Percentiles rank a stretch among this genome's conserved stretches.
Evolutionary conservation across 2,113 vertebrate species (phyloP).

Genomic region (Hiodon tergisus): DNA sequence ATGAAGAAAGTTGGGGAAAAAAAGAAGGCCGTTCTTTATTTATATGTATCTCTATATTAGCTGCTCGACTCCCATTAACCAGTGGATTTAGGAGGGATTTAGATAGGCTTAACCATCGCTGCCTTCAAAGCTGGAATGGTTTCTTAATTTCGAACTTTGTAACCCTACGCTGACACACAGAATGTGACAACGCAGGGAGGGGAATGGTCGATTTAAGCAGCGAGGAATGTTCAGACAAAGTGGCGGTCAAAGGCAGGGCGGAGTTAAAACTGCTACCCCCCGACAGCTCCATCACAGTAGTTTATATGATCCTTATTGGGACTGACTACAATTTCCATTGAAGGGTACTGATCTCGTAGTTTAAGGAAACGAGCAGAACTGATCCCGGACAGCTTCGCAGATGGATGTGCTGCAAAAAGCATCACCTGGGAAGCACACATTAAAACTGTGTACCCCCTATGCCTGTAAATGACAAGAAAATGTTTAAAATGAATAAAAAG

Average conservation of each 20-base stretch:
- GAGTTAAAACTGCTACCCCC: slow-evolving; percentile 32
- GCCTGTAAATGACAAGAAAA: slow-evolving; percentile 15
- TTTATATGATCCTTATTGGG: slow-evolving; percentile 26
- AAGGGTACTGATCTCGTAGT: slow-evolving; percentile 50
- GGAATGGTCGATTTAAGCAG: background rate
- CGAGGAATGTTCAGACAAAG: background rate
- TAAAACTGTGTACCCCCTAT: slow-evolving; percentile 10
- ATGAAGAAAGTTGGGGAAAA: background rate
- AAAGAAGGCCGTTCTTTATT: background rate
- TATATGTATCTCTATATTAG: background rate
- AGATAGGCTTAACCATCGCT: slow-evolving; percentile 12
- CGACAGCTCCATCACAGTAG: slow-evolving; percentile 24
- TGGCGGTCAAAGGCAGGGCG: slow-evolving; percentile 23
- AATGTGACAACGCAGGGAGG: background rate
- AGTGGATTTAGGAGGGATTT: slow-evolving; percentile 14
- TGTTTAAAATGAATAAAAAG: slow-evolving; percentile 38
- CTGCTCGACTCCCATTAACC: slow-evolving; percentile 7
- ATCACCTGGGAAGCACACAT: slow-evolving; percentile 11
- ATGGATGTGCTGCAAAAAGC: slow-evolving; percentile 30
- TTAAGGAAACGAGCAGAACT: slow-evolving; percentile 18
- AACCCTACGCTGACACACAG: slow-evolving; percentile 2
- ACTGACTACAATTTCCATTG: slow-evolving; percentile 45
- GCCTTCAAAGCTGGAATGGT: slow-evolving; percentile 4
- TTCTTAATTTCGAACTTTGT: slow-evolving; percentile 20
- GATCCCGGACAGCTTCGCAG: slow-evolving; percentile 27